Evolutionary conservation across 2,888 invertebrate genomes (phyloP), one percentile per base, ranked within the genome.

Genomic region (Megamerina dolium): DNA sequence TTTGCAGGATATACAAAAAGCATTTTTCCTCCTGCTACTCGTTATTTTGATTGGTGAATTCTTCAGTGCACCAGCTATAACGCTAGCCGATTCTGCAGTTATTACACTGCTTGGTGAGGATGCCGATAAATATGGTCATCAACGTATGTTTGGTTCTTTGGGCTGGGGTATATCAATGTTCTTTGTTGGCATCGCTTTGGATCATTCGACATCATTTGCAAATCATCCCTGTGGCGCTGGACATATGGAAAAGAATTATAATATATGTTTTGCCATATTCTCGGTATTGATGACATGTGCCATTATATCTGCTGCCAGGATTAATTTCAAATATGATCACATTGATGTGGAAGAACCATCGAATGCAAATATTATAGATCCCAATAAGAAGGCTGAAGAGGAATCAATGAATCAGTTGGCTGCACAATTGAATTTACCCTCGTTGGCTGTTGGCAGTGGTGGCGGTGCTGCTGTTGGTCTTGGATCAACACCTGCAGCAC

Each of bases 141-240:
- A 97, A 73, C 81, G 97, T 55, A 95, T 99, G 92, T 97, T 95
- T 66, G 95, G 95, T 2, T 95, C 94, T 14, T 76, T 96, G 43
- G 97, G 97, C 33, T 99, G 97, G 97, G 97, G 94, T 20, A 75
- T 97, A 56, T 89, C 97, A 34, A 99, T 99, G 97, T 97, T 99
- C 73, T 86, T 97, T 67, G 94, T 99, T 46, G 71, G 71, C 48
- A 92, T 94, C 58, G 93, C 90, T 2, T 75, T 99, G 48, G 97
- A 99, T 74, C 93, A 96, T 70, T 94, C 95, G 44, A 94, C 94
- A 16, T 86, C 93, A 1, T 97, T 99, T 72, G 88, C 92, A 18
- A 81, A 88, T 58, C 92, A 93, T 72, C 93, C 93, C 0, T 95
- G 94, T 63, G 86, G 82, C 1, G 89, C 91, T 6, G 88, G 89